Percentiles rank a stretch among this genome's conserved stretches.
phyloP scores from a whole-genome alignment of 2,888 invertebrate species.

The Gasteruption jaculator region DNA sequence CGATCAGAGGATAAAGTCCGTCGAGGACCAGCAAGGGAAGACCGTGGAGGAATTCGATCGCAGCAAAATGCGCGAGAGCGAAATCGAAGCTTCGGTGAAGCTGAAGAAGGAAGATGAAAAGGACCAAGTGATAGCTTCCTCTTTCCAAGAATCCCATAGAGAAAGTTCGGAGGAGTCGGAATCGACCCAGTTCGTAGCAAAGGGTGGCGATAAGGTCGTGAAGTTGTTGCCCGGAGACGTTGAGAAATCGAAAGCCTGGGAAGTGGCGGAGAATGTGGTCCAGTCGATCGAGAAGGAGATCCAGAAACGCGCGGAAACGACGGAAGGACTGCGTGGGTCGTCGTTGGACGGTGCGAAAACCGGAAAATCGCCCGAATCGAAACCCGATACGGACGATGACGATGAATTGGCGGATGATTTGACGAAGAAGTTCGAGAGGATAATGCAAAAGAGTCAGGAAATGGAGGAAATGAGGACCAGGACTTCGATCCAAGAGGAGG shows the following conservation, averaged over 20 bases:
- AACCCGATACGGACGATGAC: slow-evolving; percentile 23
- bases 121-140: too few relatives aligned
- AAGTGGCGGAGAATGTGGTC: slow-evolving; percentile 40
- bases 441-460: slow-evolving; percentile 31
- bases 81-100: slow-evolving; percentile 34
- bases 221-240: too few relatives aligned
- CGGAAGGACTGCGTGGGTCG: slow-evolving; percentile 11
- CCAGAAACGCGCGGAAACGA: slow-evolving; percentile 32
- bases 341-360: not conserved
- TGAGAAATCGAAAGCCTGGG: slow-evolving; percentile 31
- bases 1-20: slow-evolving; percentile 27
- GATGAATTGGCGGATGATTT: slow-evolving; percentile 42
- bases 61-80: slow-evolving; percentile 29
- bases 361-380: slow-evolving; percentile 5
- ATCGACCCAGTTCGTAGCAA: too few relatives aligned
- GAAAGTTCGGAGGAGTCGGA: too few relatives aligned
- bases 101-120: too few relatives aligned
- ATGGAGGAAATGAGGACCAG: slow-evolving; percentile 16
- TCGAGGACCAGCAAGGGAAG: slow-evolving; percentile 36
- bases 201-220: too few relatives aligned
- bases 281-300: slow-evolving; percentile 43
- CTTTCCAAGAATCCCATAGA: too few relatives aligned
- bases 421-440: slow-evolving; percentile 38
- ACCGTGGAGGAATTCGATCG: slow-evolving; percentile 30
- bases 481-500: slow-evolving; percentile 26